These are phyloP conservation scores for Peromyscus californicus DNA, from an alignment of 2,113 vertebrate species.

Conservation along the genomic window DNA sequence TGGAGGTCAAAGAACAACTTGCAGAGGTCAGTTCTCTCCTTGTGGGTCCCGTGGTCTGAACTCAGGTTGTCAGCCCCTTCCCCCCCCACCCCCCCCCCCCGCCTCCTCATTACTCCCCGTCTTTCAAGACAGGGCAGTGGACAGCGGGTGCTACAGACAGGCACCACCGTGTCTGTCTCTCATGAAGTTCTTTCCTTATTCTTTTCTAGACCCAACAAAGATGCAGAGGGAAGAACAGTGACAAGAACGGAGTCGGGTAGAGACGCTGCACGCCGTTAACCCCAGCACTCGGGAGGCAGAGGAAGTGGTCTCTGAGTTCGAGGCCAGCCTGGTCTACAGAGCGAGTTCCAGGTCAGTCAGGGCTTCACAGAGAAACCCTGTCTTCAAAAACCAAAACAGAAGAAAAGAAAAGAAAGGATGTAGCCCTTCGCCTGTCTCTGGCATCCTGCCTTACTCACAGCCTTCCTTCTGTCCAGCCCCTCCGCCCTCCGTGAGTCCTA, in stretches of 20 bases:
- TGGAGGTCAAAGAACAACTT: not conserved
- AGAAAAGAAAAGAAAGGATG: too few species aligned
- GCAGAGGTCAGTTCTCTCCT: not conserved
- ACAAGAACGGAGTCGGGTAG: not conserved
- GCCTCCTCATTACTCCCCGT: too few species aligned
- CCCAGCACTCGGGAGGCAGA: not conserved
- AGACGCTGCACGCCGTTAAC: not conserved
- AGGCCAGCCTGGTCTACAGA: not conserved
- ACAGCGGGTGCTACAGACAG: not conserved
- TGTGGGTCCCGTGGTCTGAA: too few species aligned
- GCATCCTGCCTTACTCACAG: not conserved
- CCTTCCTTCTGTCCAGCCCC: not conserved
- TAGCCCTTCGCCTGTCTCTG: not conserved
- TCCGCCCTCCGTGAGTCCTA: not conserved
- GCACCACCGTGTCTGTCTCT: not conserved
- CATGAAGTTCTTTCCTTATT: not conserved
- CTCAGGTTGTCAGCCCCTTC: not conserved
- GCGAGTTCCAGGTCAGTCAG: not conserved
- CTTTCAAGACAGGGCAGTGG: not conserved
- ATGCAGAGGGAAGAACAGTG: not conserved
- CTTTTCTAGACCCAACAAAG: slow-evolving; percentile 37
- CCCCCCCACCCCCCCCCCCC: too few species aligned
- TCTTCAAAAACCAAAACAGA: too few species aligned
- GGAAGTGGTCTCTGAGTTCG: not conserved
- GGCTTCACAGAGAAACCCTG: not conserved